These are phyloP conservation scores for Hoplodrina blanda DNA, from an alignment of 2,888 invertebrate genomes.

Conservation along the genomic window DNA sequence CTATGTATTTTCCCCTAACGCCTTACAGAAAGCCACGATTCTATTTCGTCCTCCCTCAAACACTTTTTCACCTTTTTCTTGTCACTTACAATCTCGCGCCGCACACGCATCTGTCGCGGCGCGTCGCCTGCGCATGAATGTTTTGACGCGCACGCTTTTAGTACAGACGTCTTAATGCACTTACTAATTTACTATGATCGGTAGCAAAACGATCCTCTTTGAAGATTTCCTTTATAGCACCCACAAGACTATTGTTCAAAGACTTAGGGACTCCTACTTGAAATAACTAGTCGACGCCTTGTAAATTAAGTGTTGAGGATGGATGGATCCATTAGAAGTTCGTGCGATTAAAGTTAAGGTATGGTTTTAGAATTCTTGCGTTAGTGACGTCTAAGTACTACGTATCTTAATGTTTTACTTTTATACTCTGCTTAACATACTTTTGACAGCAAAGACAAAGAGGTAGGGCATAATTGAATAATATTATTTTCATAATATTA, in stretches of 20 bases:
- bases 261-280: slow-evolving; percentile 55
- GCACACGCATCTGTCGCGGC: slow-evolving; percentile 70
- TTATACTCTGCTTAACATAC: too few species aligned
- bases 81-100: slow-evolving; percentile 56
- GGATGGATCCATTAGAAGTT: slow-evolving; percentile 46
- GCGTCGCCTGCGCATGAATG: slow-evolving; percentile 65
- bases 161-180: slow-evolving; percentile 67
- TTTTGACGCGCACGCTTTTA: slow-evolving; percentile 73
- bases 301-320: slow-evolving; percentile 55
- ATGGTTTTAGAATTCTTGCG: slow-evolving; percentile 17
- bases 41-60: slow-evolving; percentile 49
- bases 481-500: too few species aligned
- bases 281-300: slow-evolving; percentile 55
- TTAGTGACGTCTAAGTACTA: slow-evolving; percentile 9
- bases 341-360: slow-evolving; percentile 29
- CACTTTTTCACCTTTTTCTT: slow-evolving; percentile 60
- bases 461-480: too few species aligned
- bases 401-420: too few species aligned
- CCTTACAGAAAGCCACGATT: slow-evolving; percentile 19
- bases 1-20: not conserved
- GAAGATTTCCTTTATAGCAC: slow-evolving; percentile 61
- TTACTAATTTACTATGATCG: slow-evolving; percentile 74
- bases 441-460: too few species aligned
- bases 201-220: slow-evolving; percentile 58
- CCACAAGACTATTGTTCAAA: slow-evolving; percentile 56